These are phyloP conservation scores for Sarcophilus harrisii DNA, from an alignment of 2,797 vertebrate species.

Conservation along the genomic window DNA sequence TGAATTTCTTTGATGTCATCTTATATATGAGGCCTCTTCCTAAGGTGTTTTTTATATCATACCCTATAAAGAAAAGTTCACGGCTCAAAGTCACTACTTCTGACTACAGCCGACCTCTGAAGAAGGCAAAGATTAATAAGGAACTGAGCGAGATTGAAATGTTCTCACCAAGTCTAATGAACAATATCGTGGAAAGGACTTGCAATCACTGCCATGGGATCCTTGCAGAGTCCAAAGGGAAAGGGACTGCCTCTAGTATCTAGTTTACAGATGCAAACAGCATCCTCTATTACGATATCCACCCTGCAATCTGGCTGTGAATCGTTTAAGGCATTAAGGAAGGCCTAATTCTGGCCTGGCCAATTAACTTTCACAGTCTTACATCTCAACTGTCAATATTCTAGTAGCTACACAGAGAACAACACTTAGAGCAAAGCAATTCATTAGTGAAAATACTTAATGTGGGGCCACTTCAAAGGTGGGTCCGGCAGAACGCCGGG, in stretches of 20 bases:
- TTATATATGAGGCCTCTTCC: background rate
- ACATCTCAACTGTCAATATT: conserved; percentile 36
- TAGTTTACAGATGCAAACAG: background rate
- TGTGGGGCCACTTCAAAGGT: conserved; percentile 6
- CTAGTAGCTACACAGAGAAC: background rate
- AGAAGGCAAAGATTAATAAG: background rate
- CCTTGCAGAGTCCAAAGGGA: background rate
- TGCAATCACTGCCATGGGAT: background rate
- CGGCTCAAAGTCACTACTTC: background rate
- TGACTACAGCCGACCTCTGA: background rate
- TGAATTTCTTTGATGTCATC: background rate
- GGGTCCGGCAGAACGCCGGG: conserved; percentile 27
- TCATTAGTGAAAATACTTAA: conserved; percentile 49
- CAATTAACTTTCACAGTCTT: conserved; percentile 54
- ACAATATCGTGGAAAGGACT: background rate
- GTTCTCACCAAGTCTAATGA: background rate
- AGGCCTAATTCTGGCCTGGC: conserved; percentile 23
- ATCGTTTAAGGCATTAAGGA: background rate
- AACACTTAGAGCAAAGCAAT: conserved; percentile 43
- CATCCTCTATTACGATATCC: conserved; percentile 5
- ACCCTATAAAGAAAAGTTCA: background rate
- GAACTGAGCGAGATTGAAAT: background rate
- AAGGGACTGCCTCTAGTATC: background rate
- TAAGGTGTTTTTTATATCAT: background rate
- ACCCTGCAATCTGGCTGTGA: background rate